phyloP scores from a whole-genome alignment of 1,140 invertebrate species.

The Drosophila nannoptera region DNA sequence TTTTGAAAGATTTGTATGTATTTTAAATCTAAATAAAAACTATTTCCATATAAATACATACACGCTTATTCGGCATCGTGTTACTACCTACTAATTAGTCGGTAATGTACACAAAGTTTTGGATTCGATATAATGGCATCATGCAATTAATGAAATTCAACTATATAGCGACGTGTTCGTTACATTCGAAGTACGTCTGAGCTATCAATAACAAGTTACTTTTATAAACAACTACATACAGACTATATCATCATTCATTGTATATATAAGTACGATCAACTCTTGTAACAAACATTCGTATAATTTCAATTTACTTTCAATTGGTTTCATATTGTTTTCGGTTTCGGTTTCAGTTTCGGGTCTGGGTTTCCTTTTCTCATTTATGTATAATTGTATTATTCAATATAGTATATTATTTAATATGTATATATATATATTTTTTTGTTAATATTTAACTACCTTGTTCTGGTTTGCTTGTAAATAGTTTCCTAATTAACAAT shows the following conservation, averaged over 20 bases:
- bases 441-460: conserved; percentile 75
- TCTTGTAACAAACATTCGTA: conserved; percentile 65
- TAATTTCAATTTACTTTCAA: conserved; percentile 40
- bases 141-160: conserved; percentile 19
- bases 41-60: conserved; percentile 34
- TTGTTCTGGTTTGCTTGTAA: conserved; percentile 67
- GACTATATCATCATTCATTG: conserved; percentile 16
- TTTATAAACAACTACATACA: conserved; percentile 44
- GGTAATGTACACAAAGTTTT: conserved; percentile 14
- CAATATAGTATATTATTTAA: not conserved
- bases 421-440: conserved; percentile 42
- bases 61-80: conserved; percentile 10
- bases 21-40: conserved; percentile 72
- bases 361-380: conserved; percentile 36
- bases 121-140: not conserved
- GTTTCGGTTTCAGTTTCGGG: conserved; percentile 27
- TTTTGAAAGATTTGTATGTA: conserved; percentile 55
- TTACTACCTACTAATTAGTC: conserved; percentile 14
- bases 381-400: conserved; percentile 42
- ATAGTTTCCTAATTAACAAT: conserved; percentile 69
- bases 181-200: conserved; percentile 46
- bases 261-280: conserved; percentile 43
- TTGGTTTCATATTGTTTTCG: conserved; percentile 51
- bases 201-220: conserved; percentile 71
- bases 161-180: conserved; percentile 24